Evolutionary conservation across 2,113 vertebrate genomes (phyloP).

Genomic region (Corydoras maculifer): DNA sequence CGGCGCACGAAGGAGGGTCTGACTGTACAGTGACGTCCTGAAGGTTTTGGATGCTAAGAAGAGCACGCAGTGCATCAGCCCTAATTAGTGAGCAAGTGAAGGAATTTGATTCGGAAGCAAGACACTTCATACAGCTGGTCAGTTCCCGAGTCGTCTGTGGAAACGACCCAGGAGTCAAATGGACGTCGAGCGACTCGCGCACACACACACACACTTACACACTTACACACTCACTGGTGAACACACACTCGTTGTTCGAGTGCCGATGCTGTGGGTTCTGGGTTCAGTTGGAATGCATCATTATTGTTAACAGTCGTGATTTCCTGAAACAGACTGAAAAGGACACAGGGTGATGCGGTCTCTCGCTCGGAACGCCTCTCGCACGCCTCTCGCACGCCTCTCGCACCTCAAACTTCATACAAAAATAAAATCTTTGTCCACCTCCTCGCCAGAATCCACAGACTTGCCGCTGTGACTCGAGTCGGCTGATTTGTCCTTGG

Average conservation of each 20-base stretch:
- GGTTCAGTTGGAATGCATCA: constrained; percentile 20
- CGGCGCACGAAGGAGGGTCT: background rate
- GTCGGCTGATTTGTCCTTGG: constrained; percentile 60
- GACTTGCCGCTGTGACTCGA: constrained; percentile 67
- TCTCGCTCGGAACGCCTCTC: background rate
- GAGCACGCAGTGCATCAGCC: constrained; percentile 35
- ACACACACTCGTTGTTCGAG: background rate
- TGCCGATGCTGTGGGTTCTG: background rate
- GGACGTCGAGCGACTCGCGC: background rate
- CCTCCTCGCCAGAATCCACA: constrained; percentile 75
- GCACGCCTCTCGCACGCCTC: background rate
- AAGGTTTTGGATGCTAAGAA: background rate
- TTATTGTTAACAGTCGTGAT: constrained; percentile 23
- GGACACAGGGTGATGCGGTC: constrained; percentile 16
- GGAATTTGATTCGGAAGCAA: constrained; percentile 6
- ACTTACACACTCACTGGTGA: constrained; percentile 35
- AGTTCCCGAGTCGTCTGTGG: background rate
- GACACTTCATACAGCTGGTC: constrained; percentile 25
- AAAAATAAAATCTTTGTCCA: constrained; percentile 83
- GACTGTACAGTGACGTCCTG: constrained; percentile 7
- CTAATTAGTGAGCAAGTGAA: constrained; percentile 1
- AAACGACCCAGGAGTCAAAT: constrained; percentile 19
- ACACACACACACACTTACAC: constrained; percentile 50
- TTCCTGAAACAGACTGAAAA: constrained; percentile 30
- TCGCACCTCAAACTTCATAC: constrained; percentile 52